Evolutionary conservation across 2,113 vertebrate species (phyloP).

Genomic region (Hemibates koningsi): DNA sequence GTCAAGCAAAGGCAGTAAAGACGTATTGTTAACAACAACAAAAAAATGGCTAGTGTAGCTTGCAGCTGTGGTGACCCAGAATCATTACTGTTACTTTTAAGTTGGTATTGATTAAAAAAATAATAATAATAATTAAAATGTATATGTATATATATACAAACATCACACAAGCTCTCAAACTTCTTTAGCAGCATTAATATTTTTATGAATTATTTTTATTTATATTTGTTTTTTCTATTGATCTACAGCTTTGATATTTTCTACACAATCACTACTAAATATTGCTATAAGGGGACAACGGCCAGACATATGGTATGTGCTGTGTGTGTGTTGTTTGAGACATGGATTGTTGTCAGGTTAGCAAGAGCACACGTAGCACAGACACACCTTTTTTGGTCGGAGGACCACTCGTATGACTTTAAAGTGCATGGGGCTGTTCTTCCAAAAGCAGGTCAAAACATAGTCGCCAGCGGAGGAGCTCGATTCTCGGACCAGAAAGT

Average conservation of each 20-base stretch:
- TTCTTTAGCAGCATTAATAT: background rate
- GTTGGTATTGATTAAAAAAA: background rate
- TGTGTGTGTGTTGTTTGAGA: background rate
- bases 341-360: background rate
- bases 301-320: background rate
- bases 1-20: background rate
- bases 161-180: background rate
- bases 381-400: constrained; percentile 72
- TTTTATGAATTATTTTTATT: background rate
- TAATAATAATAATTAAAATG: background rate
- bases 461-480: constrained; percentile 68
- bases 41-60: background rate
- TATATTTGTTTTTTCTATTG: background rate
- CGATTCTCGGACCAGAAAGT: constrained; percentile 82
- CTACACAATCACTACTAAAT: background rate
- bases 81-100: background rate
- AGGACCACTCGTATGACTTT: constrained; percentile 80
- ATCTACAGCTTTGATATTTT: background rate
- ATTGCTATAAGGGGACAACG: background rate
- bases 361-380: background rate
- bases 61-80: background rate
- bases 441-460: constrained; percentile 80
- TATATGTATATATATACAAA: background rate
- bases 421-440: constrained; percentile 75
- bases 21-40: background rate